Percentiles rank a stretch among this genome's conserved stretches.
These are phyloP conservation scores for Papilio polyxenes DNA, from an alignment of 1,140 invertebrate genomes.

Conservation along the genomic window DNA sequence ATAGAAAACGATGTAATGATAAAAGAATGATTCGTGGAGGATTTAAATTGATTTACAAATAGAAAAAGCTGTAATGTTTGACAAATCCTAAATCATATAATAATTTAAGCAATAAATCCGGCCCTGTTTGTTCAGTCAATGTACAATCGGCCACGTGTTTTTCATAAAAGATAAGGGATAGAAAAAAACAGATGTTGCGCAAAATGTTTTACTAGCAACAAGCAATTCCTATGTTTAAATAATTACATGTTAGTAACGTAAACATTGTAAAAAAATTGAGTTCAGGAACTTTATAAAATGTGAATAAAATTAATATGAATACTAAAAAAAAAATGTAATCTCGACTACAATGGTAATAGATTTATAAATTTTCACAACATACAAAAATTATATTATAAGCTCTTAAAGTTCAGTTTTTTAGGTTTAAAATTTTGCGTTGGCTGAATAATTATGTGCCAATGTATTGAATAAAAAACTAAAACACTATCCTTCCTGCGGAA, in stretches of 20 bases:
- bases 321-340: not conserved
- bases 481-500: not conserved
- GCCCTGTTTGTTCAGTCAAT: not conserved
- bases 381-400: no score
- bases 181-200: not conserved
- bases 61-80: not conserved
- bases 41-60: no score
- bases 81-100: not conserved
- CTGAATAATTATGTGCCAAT: not conserved
- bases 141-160: slow-evolving; percentile 5
- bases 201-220: not conserved
- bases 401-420: no score
- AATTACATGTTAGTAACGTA: not conserved
- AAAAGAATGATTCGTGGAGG: no score
- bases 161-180: slow-evolving; percentile 5
- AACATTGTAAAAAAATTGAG: not conserved
- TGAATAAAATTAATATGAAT: not conserved
- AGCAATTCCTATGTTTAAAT: not conserved
- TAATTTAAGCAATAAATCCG: not conserved
- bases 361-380: no score
- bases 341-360: not conserved
- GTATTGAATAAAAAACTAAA: not conserved
- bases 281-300: not conserved
- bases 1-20: no score
- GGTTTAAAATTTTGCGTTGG: not conserved